Evolutionary conservation across 2,797 vertebrate species (phyloP).

Genomic region (Lacerta agilis): DNA sequence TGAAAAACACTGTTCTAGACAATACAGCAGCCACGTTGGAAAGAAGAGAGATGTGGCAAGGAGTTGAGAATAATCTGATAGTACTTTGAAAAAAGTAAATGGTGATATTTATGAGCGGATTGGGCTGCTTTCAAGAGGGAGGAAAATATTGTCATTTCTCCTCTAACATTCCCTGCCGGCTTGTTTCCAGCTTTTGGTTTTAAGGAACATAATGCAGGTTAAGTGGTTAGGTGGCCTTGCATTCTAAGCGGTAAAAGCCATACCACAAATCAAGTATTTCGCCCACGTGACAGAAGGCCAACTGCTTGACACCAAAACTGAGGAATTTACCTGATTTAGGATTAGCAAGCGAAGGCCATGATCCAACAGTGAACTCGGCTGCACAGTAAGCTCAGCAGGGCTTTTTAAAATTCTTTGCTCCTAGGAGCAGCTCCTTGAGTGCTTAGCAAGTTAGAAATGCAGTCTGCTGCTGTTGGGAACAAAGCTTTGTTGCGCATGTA

Average conservation of each 20-base stretch:
- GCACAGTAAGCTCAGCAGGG: neutral
- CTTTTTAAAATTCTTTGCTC: neutral
- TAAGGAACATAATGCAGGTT: constrained; percentile 36
- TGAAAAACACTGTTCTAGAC: too few species aligned
- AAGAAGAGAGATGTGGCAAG: constrained; percentile 4
- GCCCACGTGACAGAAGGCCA: neutral
- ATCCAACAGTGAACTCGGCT: neutral
- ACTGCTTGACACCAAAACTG: neutral
- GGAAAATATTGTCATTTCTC: constrained; percentile 23
- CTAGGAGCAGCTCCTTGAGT: neutral
- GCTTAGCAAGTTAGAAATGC: neutral
- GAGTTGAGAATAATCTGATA: constrained; percentile 18
- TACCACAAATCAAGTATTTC: constrained; percentile 43
- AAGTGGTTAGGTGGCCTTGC: constrained; percentile 38
- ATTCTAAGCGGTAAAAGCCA: constrained; percentile 27
- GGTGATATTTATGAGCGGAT: constrained; percentile 19
- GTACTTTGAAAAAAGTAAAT: neutral
- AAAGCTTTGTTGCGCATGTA: neutral
- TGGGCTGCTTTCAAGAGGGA: neutral
- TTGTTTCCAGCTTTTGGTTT: constrained; percentile 19
- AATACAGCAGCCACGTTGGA: neutral
- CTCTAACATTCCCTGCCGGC: constrained; percentile 16
- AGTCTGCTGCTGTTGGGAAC: neutral
- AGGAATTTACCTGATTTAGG: neutral
- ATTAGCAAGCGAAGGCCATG: neutral